Evolutionary conservation across 1,140 invertebrate species (phyloP), one percentile per base, ranked within the genome.

Genomic region (Sminthurides bifidus): DNA sequence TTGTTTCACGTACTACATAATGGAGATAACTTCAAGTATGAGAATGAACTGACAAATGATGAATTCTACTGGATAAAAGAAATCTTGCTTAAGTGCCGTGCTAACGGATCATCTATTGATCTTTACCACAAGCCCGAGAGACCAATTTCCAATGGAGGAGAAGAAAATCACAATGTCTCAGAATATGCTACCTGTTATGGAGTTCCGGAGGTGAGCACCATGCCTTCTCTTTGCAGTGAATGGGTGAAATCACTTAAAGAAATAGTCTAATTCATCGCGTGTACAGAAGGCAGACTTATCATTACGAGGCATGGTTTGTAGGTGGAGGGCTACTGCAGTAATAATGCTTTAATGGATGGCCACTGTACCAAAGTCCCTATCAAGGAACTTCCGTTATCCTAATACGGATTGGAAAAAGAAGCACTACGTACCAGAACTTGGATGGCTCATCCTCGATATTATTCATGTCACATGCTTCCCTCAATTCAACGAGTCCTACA

Each of bases 401-500:
- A 33, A 49, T 21, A 33, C 4, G 4, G 46, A 49, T 21, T 49
- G 15, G 14, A n/a, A 12, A 37, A 27, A 17, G 0, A 56, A 56
- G 19, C 58, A 60, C 37, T 60, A 52, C 27, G 54, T 60, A 17
- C 58, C 58, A 8, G 58, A 60, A 46, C 53, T 56, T 10, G 50
- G 40, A 8, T 60, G 58, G 58, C 31, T 56, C 37, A 49, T 60
- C 43, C 38, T 60, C 15, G 58, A 60, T 41, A 12, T 56, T 10
- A 27, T 60, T 29, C 58, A 60, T n/a, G 58, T 60, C 3, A 38
- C 33, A 10, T 60, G 58, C 43, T 60, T 60, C 29, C 40, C 43
- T 14, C 49, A 60, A 35, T 60, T 60, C 24, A 60, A 60, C 41
- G 58, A 43, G n/a, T 60, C 58, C 14, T 60, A 60, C 49, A 37